phyloP scores from a whole-genome alignment of 2,797 vertebrate species.

The Calcarius lapponicus region DNA sequence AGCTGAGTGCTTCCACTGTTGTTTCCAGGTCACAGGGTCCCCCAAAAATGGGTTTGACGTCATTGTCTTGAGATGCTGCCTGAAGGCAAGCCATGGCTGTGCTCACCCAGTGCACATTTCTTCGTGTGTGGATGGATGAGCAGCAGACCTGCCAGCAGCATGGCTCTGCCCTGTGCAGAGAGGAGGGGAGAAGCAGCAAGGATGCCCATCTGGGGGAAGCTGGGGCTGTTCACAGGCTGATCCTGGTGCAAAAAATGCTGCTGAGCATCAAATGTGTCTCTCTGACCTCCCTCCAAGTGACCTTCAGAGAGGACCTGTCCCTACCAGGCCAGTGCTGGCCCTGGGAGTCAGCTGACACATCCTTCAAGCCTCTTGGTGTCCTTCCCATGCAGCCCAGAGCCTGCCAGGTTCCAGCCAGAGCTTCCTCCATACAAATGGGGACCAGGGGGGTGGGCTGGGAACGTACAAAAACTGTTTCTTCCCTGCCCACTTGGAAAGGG shows the following conservation, averaged over 20 bases:
- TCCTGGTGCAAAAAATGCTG: too few relatives aligned
- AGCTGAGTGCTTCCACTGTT: neutral
- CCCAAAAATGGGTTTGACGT: neutral
- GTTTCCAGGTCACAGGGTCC: neutral
- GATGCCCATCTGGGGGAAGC: neutral
- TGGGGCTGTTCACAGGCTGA: neutral
- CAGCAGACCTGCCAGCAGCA: rapidly evolving
- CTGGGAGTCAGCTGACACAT: neutral
- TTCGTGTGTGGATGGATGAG: neutral
- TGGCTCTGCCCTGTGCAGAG: neutral
- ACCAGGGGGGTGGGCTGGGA: neutral
- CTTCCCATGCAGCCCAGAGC: neutral
- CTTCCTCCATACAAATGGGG: constrained; percentile 6
- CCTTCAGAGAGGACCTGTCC: rapidly evolving
- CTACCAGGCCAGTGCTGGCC: neutral
- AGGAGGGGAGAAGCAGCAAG: neutral
- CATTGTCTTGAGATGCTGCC: neutral
- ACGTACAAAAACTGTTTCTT: constrained; percentile 10
- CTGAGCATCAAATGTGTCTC: neutral
- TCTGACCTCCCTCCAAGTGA: neutral
- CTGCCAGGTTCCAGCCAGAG: constrained; percentile 26
- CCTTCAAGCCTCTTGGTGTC: neutral
- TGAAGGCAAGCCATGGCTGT: neutral
- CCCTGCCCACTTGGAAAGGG: neutral
- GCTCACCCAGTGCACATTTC: neutral